Evolutionary conservation across 2,797 vertebrate species (phyloP), one percentile per base, ranked within the genome.

Genomic region (Oceanodroma leucorhoa): DNA sequence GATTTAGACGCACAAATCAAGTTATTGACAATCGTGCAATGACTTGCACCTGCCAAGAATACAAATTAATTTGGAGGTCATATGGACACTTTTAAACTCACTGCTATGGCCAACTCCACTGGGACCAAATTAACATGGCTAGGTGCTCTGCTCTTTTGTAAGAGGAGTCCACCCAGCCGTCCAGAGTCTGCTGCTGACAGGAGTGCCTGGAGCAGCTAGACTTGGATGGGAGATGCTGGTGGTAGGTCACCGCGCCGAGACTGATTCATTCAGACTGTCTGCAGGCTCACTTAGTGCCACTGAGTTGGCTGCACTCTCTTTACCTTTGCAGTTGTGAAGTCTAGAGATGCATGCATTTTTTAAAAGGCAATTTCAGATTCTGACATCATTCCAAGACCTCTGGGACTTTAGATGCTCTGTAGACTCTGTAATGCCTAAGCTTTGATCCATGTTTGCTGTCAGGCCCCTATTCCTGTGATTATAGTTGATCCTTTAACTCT

Each of bases 231-330:
- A 89, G 50, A 19, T 5, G 45, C 24, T 81, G 65, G 14, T 75
- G 92, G 41, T 45, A 58, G 89, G 79, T 96, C 82, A 95, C 22
- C 36, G 32, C 1, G 0, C 40, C 0, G 2, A 51, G 51, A 69
- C 61, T n/a, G 82, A 95, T 93, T 92, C 61, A 34, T 83, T 93
- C 83, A 86, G 84, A 82, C 70, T 87, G 82, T 94, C 95, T 95
- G 94, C 72, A 69, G 46, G 72, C 72, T 94, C 72, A 66, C 41
- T 94, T 53, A 86, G 77, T 93, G 83, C 57, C 62, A 83, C 72
- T 48, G 76, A 82, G 46, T 34, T 84, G 77, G 46, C 91, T 79
- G 72, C 69, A 66, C 76, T 93, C 51, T 65, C 58, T 87, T 94
- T 87, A 78, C 76, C 72, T 96, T 80, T 91, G 30, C 87, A 87